phyloP scores from a whole-genome alignment of 2,797 vertebrate species.

The Natrix natrix region DNA sequence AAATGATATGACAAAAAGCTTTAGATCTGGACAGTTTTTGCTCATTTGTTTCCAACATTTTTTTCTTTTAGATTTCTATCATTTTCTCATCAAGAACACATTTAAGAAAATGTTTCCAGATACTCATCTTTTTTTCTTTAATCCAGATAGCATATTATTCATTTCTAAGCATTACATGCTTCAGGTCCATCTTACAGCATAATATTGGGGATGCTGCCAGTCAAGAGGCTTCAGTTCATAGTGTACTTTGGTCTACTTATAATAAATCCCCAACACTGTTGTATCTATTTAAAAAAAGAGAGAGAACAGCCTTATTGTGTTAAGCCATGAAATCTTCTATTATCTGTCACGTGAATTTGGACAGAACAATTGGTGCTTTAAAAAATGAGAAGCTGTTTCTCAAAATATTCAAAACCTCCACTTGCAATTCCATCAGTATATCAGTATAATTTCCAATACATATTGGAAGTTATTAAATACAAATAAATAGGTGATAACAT shows the following conservation, averaged over 20 bases:
- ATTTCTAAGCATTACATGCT: neutral
- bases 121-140: neutral
- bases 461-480: neutral
- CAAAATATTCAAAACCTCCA: too few species aligned
- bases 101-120: neutral
- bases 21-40: constrained; percentile 26
- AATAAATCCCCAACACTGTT: neutral
- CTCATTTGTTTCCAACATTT: neutral
- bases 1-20: constrained; percentile 16
- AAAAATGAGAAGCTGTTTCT: too few species aligned
- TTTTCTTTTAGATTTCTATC: neutral
- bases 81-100: neutral
- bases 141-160: neutral
- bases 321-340: neutral
- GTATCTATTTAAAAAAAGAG: neutral
- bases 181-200: neutral
- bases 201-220: neutral
- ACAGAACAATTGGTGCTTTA: too few species aligned
- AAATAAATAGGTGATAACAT: neutral
- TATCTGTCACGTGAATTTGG: neutral
- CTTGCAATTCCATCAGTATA: too few species aligned
- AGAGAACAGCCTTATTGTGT: neutral
- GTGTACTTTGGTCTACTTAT: neutral
- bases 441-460: neutral
- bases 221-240: neutral